Evolutionary conservation across 2,888 invertebrate genomes (phyloP).

Genomic region (Bombylius discolor): DNA sequence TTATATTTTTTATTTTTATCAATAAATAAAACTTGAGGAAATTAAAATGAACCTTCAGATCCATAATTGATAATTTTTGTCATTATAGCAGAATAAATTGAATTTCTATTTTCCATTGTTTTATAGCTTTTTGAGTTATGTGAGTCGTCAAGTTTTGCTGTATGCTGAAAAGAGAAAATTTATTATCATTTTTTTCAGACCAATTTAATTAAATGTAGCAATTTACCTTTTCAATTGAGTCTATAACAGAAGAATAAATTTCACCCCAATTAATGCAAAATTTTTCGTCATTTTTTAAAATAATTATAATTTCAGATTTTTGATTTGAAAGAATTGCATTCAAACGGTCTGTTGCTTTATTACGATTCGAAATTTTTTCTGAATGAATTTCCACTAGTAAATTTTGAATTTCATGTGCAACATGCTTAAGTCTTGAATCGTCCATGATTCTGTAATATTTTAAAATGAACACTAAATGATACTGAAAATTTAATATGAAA

Average conservation of each 20-base stretch:
- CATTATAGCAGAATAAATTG: constrained; percentile 23
- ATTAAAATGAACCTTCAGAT: constrained; percentile 21
- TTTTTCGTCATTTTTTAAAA: not conserved
- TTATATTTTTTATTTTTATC: not conserved
- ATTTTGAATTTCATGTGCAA: not conserved
- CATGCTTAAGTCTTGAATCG: not conserved
- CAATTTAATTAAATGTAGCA: not conserved
- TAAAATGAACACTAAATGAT: no score
- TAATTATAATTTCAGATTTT: constrained; percentile 12
- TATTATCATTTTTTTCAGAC: not conserved
- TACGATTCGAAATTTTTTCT: not conserved
- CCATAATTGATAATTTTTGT: constrained; percentile 28
- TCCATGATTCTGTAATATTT: not conserved
- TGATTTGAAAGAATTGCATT: not conserved
- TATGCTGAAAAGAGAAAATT: not conserved
- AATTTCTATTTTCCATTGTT: constrained; percentile 23
- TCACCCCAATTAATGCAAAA: not conserved
- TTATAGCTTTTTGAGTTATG: constrained; percentile 20
- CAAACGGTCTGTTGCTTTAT: constrained; percentile 3
- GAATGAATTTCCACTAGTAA: constrained; percentile 2
- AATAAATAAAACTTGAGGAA: no score
- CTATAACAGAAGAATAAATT: not conserved
- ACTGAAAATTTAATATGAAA: no score
- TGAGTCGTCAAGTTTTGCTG: constrained; percentile 13
- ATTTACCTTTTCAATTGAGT: not conserved